A percentile compares a stretch with the other conserved stretches of the same genome.
phyloP scores from a whole-genome alignment of 1,140 invertebrate genomes.

The Halictus rubicundus region DNA sequence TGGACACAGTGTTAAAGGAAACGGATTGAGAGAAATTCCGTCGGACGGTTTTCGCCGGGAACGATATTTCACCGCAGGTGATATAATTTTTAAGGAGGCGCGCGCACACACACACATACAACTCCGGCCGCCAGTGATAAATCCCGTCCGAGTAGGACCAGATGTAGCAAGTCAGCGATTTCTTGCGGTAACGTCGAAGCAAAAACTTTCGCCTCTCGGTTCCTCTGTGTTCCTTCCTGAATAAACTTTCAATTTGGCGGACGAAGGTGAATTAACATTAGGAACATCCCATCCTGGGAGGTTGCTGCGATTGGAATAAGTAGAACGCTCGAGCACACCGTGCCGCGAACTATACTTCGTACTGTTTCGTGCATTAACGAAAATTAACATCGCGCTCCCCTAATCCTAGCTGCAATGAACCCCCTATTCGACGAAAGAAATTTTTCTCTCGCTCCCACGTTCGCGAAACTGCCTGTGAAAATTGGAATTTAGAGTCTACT shows the following conservation, averaged over 20 bases:
- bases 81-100: slow-evolving; percentile 26
- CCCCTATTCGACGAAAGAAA: no score
- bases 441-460: no score
- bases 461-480: no score
- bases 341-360: neutral
- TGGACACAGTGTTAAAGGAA: neutral
- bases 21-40: neutral
- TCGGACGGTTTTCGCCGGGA: neutral
- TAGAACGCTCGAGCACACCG: neutral
- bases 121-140: slow-evolving; percentile 11
- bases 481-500: no score
- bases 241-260: slow-evolving; percentile 27
- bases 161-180: slow-evolving; percentile 36
- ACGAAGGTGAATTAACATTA: slow-evolving; percentile 11
- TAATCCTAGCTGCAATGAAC: no score
- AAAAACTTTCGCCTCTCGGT: slow-evolving; percentile 6
- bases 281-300: neutral
- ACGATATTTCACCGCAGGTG: neutral
- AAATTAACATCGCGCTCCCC: no score
- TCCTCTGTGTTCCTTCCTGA: neutral
- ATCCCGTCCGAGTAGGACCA: slow-evolving; percentile 18
- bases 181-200: slow-evolving; percentile 20
- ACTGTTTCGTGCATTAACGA: no score
- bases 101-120: no score
- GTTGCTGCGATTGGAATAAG: neutral